Evolutionary conservation across 2,113 vertebrate genomes (phyloP).

Genomic region (Scophthalmus maximus): DNA sequence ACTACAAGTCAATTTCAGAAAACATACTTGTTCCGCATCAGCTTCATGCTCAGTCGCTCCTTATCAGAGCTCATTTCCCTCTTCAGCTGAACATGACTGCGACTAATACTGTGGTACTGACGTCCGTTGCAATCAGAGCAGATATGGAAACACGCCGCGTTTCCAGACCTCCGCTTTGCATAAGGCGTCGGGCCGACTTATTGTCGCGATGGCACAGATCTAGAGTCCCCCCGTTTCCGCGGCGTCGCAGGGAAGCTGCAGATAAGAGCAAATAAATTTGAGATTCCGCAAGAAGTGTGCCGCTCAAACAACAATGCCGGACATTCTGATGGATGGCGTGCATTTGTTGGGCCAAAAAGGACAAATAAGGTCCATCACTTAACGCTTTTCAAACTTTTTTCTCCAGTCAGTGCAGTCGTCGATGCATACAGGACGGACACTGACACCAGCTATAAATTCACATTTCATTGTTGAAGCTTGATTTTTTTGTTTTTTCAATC

Average conservation of each 20-base stretch:
- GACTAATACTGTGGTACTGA: conserved; percentile 18
- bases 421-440: conserved; percentile 38
- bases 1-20: conserved; percentile 35
- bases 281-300: conserved; percentile 74
- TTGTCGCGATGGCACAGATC: conserved; percentile 62
- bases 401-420: conserved; percentile 35
- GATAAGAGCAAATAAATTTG: conserved; percentile 81
- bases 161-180: conserved; percentile 47
- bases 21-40: not conserved
- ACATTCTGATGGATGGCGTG: conserved; percentile 77
- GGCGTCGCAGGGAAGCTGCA: conserved; percentile 76
- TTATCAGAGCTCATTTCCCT: conserved; percentile 43
- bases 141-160: conserved; percentile 32
- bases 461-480: conserved; percentile 26
- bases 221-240: conserved; percentile 71
- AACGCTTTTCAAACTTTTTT: conserved; percentile 64
- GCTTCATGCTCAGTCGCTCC: conserved; percentile 34
- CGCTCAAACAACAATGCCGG: conserved; percentile 65
- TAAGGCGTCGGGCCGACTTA: conserved; percentile 46
- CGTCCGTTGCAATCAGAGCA: not conserved
- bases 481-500: conserved; percentile 29
- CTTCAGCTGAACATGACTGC: conserved; percentile 16
- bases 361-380: conserved; percentile 75
- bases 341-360: conserved; percentile 72
- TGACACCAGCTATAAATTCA: conserved; percentile 60